Evolutionary conservation across 2,113 vertebrate species (phyloP).

Genomic region (Esox niger): DNA sequence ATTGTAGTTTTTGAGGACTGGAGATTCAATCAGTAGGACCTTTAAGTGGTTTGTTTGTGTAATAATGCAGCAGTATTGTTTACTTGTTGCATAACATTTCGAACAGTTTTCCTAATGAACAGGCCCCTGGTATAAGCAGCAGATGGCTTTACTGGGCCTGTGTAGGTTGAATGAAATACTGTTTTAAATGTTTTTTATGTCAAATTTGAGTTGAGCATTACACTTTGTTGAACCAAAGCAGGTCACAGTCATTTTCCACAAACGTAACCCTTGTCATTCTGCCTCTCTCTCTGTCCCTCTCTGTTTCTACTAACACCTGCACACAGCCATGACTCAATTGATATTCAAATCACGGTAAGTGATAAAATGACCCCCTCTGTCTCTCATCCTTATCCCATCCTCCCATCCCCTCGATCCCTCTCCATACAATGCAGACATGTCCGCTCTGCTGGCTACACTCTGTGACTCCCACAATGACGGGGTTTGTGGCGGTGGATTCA

Average conservation of each 20-base stretch:
- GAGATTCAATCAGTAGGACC: no score
- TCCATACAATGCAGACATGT: neutral
- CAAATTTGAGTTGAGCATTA: constrained; percentile 14
- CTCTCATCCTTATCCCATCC: neutral
- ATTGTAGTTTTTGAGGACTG: no score
- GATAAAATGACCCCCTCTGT: constrained; percentile 63
- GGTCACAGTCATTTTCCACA: constrained; percentile 45
- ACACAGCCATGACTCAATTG: constrained; percentile 20
- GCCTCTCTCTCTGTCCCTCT: constrained; percentile 27
- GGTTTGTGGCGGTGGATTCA: constrained; percentile 44
- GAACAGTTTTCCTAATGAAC: neutral
- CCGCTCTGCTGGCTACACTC: neutral
- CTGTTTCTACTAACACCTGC: constrained; percentile 54
- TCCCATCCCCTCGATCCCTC: neutral
- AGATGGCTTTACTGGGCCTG: constrained; percentile 3
- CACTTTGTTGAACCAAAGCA: constrained; percentile 53
- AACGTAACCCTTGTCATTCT: constrained; percentile 36
- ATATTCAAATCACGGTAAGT: constrained; percentile 19
- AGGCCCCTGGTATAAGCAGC: neutral
- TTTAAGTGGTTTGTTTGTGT: no score
- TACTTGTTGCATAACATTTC: no score
- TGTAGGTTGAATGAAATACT: constrained; percentile 25
- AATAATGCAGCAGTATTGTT: no score
- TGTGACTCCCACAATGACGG: constrained; percentile 45
- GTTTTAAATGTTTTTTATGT: constrained; percentile 34